Evolutionary conservation across 2,113 vertebrate genomes (phyloP), one percentile per base, ranked within the genome.

Genomic region (Grammomys dolichurus): DNA sequence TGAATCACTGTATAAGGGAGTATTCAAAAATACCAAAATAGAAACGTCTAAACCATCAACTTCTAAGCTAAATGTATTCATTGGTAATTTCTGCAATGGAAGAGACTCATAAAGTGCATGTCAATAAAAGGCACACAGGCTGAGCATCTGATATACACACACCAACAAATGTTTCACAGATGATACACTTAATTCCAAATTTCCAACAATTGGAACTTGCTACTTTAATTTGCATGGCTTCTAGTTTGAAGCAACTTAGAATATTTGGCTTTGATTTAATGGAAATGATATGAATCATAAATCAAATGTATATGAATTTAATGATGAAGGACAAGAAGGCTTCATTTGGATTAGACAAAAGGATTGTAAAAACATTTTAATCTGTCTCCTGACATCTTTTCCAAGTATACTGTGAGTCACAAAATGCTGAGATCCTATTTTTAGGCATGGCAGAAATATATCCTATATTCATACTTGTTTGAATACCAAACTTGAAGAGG

Each of bases 131-230:
- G 1, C 14, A 93, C 36, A 77, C n/a, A 56, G 22, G 81, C 43
- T 48, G 33, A 81, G 67, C n/a, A 72, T 94, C 33, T 90, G 56
- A 87, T 75, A 10, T 43, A 76, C 0, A 93, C 46, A 63, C 2
- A 82, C 56, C n/a, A 63, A 65, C 26, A 43, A 40, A 40, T 46
- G n/a, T 8, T 65, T 46, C n/a, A 46, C 58, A 85, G 90, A 86
- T 65, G 58, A 94, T 40, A 94, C 85, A 73, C 7, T 28, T 60
- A 76, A 94, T 91, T 95, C 19, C n/a, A 91, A 73, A 97, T 70
- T 94, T 70, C 72, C 78, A 48, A 91, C 69, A 80, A 10, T 88
- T 69, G 70, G n/a, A 93, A 90, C 28, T 90, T 85, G 43, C 22
- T 76, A 78, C 43, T 67, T 90, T 20, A 90, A 76, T 28, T 84